A percentile compares a stretch with the other conserved stretches of the same genome.
Conservation (phyloP, 2,113 vertebrate genomes). For the Oenanthe melanoleuca region DNA sequence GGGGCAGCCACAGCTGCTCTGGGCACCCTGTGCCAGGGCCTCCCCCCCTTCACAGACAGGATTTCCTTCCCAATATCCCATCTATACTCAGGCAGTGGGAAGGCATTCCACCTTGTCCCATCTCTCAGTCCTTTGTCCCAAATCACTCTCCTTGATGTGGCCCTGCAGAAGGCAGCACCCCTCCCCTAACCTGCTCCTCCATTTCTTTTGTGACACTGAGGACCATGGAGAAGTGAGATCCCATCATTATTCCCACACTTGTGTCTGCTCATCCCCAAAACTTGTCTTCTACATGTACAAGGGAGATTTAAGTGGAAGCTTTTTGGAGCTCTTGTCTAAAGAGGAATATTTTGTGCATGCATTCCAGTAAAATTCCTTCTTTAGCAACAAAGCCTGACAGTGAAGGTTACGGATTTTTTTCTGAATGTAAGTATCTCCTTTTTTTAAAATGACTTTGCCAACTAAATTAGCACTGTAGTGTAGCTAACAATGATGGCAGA, state of each 20-base stretch:
- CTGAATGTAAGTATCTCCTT: not conserved
- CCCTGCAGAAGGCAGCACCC: not conserved
- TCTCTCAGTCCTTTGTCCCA: too few species aligned
- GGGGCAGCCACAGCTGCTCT: not conserved
- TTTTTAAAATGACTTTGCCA: not conserved
- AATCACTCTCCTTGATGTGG: not conserved
- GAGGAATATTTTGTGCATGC: not conserved
- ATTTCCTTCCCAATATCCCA: not conserved
- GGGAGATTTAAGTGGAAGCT: not conserved
- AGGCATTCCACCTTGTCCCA: not conserved
- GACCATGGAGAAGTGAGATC: not conserved
- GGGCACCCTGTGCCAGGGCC: not conserved
- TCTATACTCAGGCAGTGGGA: rapidly evolving
- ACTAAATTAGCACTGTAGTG: not conserved
- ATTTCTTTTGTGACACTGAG: not conserved
- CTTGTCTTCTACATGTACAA: not conserved
- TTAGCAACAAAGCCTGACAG: not conserved
- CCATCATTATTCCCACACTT: not conserved
- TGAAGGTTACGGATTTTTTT: not conserved
- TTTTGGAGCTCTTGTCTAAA: not conserved
- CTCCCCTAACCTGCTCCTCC: not conserved
- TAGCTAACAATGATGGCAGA: not conserved
- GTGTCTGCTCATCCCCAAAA: not conserved
- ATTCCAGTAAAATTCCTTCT: not conserved
- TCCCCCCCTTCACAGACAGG: rapidly evolving